Evolutionary conservation across 1,140 invertebrate species (phyloP).

Genomic region (Vanessa tameamea): DNA sequence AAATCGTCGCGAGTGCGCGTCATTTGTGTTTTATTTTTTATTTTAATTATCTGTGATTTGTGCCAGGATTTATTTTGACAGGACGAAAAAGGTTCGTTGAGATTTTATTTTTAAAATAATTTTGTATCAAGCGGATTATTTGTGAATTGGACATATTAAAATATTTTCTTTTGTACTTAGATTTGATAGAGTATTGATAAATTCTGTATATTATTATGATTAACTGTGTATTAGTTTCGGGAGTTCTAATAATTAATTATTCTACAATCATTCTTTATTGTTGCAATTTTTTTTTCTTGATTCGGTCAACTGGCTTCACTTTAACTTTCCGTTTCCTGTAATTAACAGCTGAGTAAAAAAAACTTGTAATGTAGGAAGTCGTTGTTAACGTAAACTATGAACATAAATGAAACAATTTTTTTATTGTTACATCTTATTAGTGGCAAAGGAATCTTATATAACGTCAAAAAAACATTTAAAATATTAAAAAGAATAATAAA

Average conservation of each 20-base stretch:
- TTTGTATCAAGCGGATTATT: no score
- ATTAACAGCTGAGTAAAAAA: slow-evolving; percentile 15
- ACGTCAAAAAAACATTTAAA: no score
- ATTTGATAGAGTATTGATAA: background rate
- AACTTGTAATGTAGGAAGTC: slow-evolving; percentile 24
- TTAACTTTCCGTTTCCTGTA: slow-evolving; percentile 39
- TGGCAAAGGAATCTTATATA: background rate
- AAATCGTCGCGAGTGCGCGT: slow-evolving; percentile 48
- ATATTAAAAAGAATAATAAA: no score
- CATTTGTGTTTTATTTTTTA: slow-evolving; percentile 45
- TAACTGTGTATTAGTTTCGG: background rate
- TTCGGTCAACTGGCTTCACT: slow-evolving; percentile 37
- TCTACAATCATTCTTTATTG: slow-evolving; percentile 30
- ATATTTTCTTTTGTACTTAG: background rate
- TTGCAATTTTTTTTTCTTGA: slow-evolving; percentile 32
- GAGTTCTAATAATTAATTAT: slow-evolving; percentile 1
- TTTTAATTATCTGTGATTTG: slow-evolving; percentile 42
- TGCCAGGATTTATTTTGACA: slow-evolving; percentile 46
- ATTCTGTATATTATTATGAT: background rate
- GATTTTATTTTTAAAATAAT: slow-evolving; percentile 6
- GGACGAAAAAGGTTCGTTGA: slow-evolving; percentile 41
- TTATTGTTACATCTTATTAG: slow-evolving; percentile 4
- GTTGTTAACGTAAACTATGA: slow-evolving; percentile 2
- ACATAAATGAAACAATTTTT: background rate
- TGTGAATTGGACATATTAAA: no score